Base-by-base conservation (phyloP, 2,888 invertebrate species). In the Tetragonula carbonaria region DNA sequence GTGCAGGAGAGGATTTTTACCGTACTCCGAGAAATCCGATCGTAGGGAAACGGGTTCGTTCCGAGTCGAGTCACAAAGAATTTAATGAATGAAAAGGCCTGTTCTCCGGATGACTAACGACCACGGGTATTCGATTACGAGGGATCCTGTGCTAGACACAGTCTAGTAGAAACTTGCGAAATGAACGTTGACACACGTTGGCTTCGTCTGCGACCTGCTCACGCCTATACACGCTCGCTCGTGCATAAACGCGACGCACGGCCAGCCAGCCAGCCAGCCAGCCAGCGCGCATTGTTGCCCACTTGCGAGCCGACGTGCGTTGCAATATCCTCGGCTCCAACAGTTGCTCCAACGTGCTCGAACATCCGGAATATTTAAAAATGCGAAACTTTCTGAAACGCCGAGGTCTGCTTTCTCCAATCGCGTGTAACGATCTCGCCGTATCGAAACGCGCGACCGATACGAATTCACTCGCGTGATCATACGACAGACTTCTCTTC, bases 141-240 rank as follows among this genome's bases (percentile, higher is more conserved):
- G 90, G 78, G 77, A 83, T 86, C 82, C 71, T 38, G 38, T 63
- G 80, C 82, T 79, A 90, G 85, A 90, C 89, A 82, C 62, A 84
- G 90, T 89, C 85, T 86, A 78, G 81, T 75, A 82, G 87, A 76
- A 79, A 74, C 88, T 91, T 90, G 86, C 91, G 90, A 91, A 91
- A 78, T 82, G 81, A 82, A 67, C 84, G 86, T 84, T 91, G 91
- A 91, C 90, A 91, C 91, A 91, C 38, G 38, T 38, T 85, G 78
- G 83, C 73, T 67, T 82, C 82, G 85, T 86, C 86, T 83, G 76
- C 89, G 91, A 89, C 86, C 88, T 88, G 88, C 82, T 90, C 87
- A 88, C 91, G 88, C 90, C 91, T 91, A 87, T 86, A 81, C 88
- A 82, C 81, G 81, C 81, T 70, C 75, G 72, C 85, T 71, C 82